Percentiles rank a stretch among this genome's conserved stretches.
Evolutionary conservation across 2,797 vertebrate species (phyloP).

Genomic region (Uromys caudimaculatus): DNA sequence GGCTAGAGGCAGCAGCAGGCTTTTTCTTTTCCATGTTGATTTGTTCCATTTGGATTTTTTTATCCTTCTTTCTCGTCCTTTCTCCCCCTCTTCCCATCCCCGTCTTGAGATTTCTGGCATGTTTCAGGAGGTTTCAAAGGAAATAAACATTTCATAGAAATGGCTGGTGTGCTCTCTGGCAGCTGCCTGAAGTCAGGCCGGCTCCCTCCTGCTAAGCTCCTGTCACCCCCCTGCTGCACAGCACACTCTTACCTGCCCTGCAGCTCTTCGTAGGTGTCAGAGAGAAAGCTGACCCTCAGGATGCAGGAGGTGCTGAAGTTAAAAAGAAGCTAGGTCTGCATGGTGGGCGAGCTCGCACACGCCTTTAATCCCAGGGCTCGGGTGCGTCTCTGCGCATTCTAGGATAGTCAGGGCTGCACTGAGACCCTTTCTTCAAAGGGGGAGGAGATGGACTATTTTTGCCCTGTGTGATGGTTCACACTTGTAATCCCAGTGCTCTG

Average conservation of each 20-base stretch:
- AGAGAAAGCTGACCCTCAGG: background rate
- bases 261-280: background rate
- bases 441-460: background rate
- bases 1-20: slow-evolving; percentile 65
- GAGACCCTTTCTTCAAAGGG: background rate
- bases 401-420: too few species aligned
- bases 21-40: slow-evolving; percentile 50
- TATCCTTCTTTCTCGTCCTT: slow-evolving; percentile 48
- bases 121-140: slow-evolving; percentile 83
- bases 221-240: accelerated
- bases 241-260: background rate
- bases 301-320: background rate
- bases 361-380: background rate
- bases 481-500: background rate
- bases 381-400: background rate
- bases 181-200: background rate
- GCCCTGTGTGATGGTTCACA: background rate
- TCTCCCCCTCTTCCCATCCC: background rate
- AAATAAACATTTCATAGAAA: slow-evolving; percentile 85
- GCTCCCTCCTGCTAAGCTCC: background rate
- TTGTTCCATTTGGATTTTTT: slow-evolving; percentile 70
- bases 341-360: background rate
- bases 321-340: background rate
- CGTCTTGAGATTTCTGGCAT: slow-evolving; percentile 82
- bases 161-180: slow-evolving; percentile 55